Evolutionary conservation across 2,113 vertebrate genomes (phyloP).

Genomic region (Megaceryle torquata): DNA sequence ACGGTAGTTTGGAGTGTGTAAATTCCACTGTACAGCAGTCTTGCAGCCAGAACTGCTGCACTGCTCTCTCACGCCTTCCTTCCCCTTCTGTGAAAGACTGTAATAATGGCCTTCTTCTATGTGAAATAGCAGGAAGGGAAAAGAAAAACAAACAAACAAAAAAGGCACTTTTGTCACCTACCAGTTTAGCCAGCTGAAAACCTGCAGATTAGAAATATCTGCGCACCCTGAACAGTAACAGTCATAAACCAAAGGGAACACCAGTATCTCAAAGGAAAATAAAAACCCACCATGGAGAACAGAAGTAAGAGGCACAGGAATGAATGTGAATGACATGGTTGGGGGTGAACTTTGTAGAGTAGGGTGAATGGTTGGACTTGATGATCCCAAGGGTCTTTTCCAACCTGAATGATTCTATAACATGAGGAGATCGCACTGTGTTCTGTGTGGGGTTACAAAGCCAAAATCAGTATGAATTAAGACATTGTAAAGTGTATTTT

Average conservation of each 20-base stretch:
- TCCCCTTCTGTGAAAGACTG: background rate
- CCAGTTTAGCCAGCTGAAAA: background rate
- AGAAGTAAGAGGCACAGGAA: background rate
- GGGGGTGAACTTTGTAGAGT: too few relatives aligned
- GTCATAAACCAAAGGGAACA: background rate
- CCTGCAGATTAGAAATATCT: background rate
- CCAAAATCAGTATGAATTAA: background rate
- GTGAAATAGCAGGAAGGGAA: background rate
- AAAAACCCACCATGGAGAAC: background rate
- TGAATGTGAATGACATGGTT: background rate
- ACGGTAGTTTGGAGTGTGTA: background rate
- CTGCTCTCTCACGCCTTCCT: background rate
- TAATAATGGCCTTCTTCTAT: background rate
- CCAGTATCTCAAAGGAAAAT: background rate
- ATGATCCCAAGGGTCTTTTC: too few relatives aligned
- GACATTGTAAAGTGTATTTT: accelerated
- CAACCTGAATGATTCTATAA: too few relatives aligned
- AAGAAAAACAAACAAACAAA: background rate
- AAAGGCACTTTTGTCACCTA: background rate
- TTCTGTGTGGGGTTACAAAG: background rate
- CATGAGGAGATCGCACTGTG: background rate
- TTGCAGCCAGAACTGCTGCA: accelerated
- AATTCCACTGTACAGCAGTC: background rate
- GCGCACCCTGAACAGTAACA: background rate
- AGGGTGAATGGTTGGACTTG: too few relatives aligned